These are phyloP conservation scores for Zaprionus bogoriensis DNA, from an alignment of 2,888 invertebrate genomes.

Conservation along the genomic window DNA sequence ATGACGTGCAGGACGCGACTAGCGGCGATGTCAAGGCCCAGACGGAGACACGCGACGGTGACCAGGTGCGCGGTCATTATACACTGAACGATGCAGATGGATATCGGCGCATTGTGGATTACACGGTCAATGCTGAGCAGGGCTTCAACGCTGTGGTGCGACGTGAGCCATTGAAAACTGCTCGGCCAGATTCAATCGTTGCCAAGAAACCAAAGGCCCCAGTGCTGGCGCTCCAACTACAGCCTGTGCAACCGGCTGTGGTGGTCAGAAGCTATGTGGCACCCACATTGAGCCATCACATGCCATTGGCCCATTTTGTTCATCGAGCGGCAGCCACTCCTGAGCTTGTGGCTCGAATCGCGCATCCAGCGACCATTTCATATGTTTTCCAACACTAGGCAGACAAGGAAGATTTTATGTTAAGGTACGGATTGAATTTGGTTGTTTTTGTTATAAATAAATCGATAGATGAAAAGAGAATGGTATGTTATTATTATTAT, in stretches of 20 bases:
- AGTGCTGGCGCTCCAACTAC: constrained; percentile 21
- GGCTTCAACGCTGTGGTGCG: constrained; percentile 85
- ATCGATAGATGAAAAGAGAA: neutral
- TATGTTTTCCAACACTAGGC: constrained; percentile 63
- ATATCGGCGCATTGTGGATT: constrained; percentile 84
- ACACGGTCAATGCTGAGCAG: constrained; percentile 83
- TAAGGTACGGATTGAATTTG: too few relatives aligned
- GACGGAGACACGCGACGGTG: constrained; percentile 84
- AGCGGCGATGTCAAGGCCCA: constrained; percentile 84
- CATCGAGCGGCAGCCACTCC: constrained; percentile 61
- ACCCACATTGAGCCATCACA: constrained; percentile 72
- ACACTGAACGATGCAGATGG: constrained; percentile 85
- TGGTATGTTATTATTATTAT: too few relatives aligned
- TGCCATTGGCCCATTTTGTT: constrained; percentile 61
- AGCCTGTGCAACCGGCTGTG: constrained; percentile 48
- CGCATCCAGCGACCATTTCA: constrained; percentile 70
- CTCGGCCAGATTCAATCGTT: constrained; percentile 29
- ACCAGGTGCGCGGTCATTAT: constrained; percentile 84
- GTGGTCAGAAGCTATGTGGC: constrained; percentile 54
- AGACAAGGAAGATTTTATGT: neutral
- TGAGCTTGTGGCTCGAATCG: too few relatives aligned
- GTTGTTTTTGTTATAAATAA: too few relatives aligned
- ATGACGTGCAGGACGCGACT: constrained; percentile 83
- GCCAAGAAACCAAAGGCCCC: constrained; percentile 18
- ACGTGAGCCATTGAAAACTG: constrained; percentile 82